phyloP scores from a whole-genome alignment of 2,888 invertebrate genomes.

The Caenorhabditis uteleia region DNA sequence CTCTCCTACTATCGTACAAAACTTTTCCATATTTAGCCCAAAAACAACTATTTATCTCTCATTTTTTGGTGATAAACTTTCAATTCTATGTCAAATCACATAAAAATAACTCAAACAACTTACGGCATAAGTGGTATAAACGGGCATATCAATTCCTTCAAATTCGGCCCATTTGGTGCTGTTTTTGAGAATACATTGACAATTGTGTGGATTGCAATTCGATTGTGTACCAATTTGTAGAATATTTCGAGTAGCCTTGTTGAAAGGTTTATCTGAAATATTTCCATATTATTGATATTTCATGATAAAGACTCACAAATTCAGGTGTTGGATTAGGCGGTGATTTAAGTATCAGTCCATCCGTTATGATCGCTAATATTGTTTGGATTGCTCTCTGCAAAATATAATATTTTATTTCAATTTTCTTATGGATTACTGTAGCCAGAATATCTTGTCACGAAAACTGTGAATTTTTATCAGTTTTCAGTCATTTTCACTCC shows the following conservation, averaged over 20 bases:
- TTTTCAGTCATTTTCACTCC: too few relatives aligned
- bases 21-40: too few relatives aligned
- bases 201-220: background rate
- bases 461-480: too few relatives aligned
- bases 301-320: constrained; percentile 8
- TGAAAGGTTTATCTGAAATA: background rate
- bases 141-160: background rate
- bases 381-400: constrained; percentile 14
- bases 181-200: background rate
- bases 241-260: background rate
- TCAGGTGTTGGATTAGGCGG: constrained; percentile 6
- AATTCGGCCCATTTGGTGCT: constrained; percentile 1
- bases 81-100: too few relatives aligned
- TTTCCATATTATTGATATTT: background rate
- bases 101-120: constrained; percentile 1
- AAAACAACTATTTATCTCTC: too few relatives aligned
- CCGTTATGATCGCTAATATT: constrained; percentile 14
- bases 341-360: constrained; percentile 13
- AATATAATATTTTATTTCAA: background rate
- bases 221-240: background rate
- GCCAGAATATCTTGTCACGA: too few relatives aligned
- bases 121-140: constrained; percentile 3
- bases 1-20: too few relatives aligned
- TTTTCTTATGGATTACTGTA: too few relatives aligned
- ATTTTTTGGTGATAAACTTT: too few relatives aligned